Conservation (phyloP, 2,797 vertebrate genomes). For the Synaphobranchus kaupii region DNA sequence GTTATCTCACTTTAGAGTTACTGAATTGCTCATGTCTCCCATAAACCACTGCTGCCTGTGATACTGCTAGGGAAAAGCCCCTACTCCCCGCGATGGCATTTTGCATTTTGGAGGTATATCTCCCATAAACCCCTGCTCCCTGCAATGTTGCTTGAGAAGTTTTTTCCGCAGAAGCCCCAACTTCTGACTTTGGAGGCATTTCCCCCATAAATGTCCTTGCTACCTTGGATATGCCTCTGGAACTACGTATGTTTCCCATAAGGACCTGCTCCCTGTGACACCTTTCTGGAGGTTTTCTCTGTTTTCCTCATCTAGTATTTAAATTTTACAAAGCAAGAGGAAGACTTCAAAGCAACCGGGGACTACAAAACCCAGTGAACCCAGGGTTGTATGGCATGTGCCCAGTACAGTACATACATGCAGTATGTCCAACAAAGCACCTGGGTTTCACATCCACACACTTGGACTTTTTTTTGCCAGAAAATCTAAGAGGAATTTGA, state of each 20-base stretch:
- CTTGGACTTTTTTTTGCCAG: neutral
- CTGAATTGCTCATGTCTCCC: neutral
- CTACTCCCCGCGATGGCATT: neutral
- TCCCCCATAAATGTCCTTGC: neutral
- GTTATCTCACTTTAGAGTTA: neutral
- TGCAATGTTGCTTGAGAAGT: neutral
- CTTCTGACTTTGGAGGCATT: no score
- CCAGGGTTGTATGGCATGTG: no score
- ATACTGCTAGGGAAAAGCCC: neutral
- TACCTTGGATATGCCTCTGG: neutral
- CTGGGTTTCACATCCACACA: neutral
- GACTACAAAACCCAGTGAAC: no score
- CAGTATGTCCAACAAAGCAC: neutral
- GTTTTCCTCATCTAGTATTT: no score
- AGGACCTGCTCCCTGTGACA: no score
- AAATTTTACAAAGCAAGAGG: neutral
- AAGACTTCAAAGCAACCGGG: neutral
- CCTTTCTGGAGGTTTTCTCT: no score
- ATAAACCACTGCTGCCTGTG: neutral
- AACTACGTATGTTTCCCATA: neutral
- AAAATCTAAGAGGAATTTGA: neutral
- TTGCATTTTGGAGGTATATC: neutral
- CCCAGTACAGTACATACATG: neutral
- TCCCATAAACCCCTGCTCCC: neutral
- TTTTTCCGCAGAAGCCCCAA: neutral